Conservation (phyloP, 2,888 invertebrate genomes). For the Lycaena phlaeas region DNA sequence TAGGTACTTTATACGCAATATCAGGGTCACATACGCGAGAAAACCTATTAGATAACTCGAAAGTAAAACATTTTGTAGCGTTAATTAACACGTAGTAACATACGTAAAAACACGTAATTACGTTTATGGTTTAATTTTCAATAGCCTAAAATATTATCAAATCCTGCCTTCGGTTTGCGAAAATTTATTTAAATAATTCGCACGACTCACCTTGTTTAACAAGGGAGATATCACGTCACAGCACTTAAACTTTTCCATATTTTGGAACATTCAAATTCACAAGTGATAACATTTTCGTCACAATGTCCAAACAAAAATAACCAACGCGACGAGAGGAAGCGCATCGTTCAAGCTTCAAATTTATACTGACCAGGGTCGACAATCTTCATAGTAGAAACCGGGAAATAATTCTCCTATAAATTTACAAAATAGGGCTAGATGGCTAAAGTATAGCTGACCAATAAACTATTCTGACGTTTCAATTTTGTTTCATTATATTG, state of each 20-base stretch:
- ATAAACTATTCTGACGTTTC: no score
- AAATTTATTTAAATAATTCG: background rate
- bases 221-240: conserved; percentile 56
- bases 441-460: no score
- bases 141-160: background rate
- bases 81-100: background rate
- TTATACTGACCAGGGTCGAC: no score
- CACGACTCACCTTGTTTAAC: conserved; percentile 46
- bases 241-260: conserved; percentile 72
- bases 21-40: background rate
- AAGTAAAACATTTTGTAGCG: background rate
- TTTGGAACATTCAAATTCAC: conserved; percentile 63
- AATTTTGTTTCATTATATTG: no score
- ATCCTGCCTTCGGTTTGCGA: background rate
- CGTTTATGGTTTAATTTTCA: background rate
- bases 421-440: no score
- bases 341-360: conserved; percentile 91
- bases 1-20: conserved; percentile 25
- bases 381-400: no score
- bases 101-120: background rate
- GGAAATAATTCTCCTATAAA: no score
- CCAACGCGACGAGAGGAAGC: conserved; percentile 84
- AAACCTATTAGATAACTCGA: conserved; percentile 5
- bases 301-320: conserved; percentile 70
- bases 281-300: conserved; percentile 70